Conservation (phyloP, 2,888 invertebrate species). For the Rhodophaea formosa region DNA sequence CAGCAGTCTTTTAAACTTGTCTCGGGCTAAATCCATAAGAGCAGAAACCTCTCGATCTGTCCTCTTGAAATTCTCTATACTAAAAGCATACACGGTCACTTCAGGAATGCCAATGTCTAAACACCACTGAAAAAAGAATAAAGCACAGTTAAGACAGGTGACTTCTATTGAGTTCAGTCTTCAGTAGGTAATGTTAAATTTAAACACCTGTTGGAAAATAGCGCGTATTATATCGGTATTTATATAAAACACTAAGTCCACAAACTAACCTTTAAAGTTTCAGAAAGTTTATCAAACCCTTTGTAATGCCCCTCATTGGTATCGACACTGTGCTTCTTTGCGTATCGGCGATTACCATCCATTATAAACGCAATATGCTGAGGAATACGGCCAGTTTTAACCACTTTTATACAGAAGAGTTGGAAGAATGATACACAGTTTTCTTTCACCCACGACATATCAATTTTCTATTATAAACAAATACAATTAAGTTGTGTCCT, state of each 20-base stretch:
- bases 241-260: neutral
- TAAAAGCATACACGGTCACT: slow-evolving; percentile 99
- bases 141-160: no score
- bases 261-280: slow-evolving; percentile 85
- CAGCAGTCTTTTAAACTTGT: slow-evolving; percentile 91
- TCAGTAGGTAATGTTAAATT: no score
- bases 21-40: slow-evolving; percentile 91
- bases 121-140: slow-evolving; percentile 86
- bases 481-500: neutral
- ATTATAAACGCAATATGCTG: slow-evolving; percentile 98
- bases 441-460: slow-evolving; percentile 88
- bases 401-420: slow-evolving; percentile 84
- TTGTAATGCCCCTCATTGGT: slow-evolving; percentile 90
- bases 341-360: slow-evolving; percentile 98
- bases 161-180: no score
- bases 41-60: slow-evolving; percentile 93
- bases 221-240: no score
- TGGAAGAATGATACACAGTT: slow-evolving; percentile 88
- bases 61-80: slow-evolving; percentile 99
- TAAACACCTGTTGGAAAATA: no score
- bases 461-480: slow-evolving; percentile 14
- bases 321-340: slow-evolving; percentile 87
- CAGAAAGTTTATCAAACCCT: slow-evolving; percentile 91
- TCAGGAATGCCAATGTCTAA: slow-evolving; percentile 93
- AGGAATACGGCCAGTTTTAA: slow-evolving; percentile 92